Base-by-base conservation (phyloP, 1,140 invertebrate species). In the Paraescarpia echinospica region DNA sequence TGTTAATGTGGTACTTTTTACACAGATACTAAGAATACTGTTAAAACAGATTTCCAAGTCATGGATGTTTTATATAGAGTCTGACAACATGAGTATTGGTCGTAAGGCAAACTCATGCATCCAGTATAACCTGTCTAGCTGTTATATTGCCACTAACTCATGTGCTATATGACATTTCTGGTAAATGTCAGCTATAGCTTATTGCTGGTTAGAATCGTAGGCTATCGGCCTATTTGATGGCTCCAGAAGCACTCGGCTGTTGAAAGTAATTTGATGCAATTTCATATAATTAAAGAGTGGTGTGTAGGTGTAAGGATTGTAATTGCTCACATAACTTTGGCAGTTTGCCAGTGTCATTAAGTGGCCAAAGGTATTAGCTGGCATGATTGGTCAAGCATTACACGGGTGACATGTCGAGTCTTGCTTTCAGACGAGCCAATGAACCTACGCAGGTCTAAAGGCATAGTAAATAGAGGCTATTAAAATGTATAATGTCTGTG, bases 251-350 rank as follows among this genome's bases (percentile, higher is more conserved):
- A 77, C 8, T 77, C 2, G 59, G 59, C 59, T 77, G 22, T 77
- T 77, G 59, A 77, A 77, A 77, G 59, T 22, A 77, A 77, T 77
- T 77, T 77, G 59, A 77, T 77, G 59, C 59, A 77, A 77, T 77
- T 77, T 77, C 12, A 77, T 77, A 77, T 77, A 14, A 77, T 77
- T 77, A 77, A 77, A 77, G 59, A 22, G 22, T 77, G 59, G 59
- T 31, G 59, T 77, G 18, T 77, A 77, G 59, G 59, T 77, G 59
- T 77, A 77, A 77, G 0, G 22, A 77, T 2, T 77, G 59, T 77
- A 77, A 77, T 77, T 77, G 59, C 59, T 77, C 59, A 77, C 22
- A 27, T 2, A 77, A 18, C 59, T 27, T 77, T 77, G 59, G 59
- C 59, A 77, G 22, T 77, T 77, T 27, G 14, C 59, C 59, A 77